phyloP scores from a whole-genome alignment of 1,140 invertebrate species.

The Bombus confusus region DNA sequence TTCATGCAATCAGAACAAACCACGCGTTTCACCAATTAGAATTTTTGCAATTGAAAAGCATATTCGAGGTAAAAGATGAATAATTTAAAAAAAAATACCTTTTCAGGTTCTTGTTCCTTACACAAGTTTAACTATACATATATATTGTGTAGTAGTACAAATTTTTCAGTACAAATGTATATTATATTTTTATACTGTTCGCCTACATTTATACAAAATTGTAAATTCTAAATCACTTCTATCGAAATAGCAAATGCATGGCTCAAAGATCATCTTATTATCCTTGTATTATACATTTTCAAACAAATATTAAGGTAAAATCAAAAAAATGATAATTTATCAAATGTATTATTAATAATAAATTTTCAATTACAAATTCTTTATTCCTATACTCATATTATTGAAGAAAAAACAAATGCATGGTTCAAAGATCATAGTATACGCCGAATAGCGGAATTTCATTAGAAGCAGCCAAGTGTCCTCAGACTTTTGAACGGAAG shows the following conservation, averaged over 20 bases:
- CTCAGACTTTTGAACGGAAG: conserved; percentile 14
- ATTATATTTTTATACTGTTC: no score
- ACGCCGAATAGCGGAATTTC: not conserved
- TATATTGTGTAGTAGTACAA: not conserved
- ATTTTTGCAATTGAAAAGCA: not conserved
- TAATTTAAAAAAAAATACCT: not conserved
- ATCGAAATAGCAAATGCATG: no score
- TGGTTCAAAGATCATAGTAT: not conserved
- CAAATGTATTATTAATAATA: not conserved
- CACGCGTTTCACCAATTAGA: not conserved
- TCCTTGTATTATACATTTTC: no score
- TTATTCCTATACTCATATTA: not conserved
- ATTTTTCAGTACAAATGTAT: no score
- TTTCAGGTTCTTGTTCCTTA: not conserved
- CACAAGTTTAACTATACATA: not conserved
- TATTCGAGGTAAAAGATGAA: not conserved
- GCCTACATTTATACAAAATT: no score
- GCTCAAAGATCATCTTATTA: no score
- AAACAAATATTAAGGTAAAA: no score
- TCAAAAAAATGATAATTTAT: no score
- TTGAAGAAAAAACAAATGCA: not conserved
- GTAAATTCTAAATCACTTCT: no score
- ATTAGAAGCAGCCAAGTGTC: not conserved
- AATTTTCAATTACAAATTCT: not conserved
- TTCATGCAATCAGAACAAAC: not conserved